A percentile compares a stretch with the other conserved stretches of the same genome.
phyloP scores from a whole-genome alignment of 2,797 vertebrate species.

The Eulemur rubriventer region DNA sequence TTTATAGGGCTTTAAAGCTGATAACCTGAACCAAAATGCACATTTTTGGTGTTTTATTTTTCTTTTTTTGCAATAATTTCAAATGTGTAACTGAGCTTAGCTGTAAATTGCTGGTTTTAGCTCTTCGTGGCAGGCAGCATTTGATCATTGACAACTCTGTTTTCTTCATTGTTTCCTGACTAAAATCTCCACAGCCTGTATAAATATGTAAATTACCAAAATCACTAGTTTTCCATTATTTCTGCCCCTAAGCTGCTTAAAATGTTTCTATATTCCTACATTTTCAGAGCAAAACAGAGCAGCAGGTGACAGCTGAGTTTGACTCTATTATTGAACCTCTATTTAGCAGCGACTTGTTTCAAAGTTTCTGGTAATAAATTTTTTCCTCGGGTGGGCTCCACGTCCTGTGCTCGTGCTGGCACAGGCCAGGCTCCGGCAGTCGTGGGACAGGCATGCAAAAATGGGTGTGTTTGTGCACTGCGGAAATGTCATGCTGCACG shows the following conservation, averaged over 20 bases:
- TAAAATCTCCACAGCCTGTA: conserved; percentile 52
- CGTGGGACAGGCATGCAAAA: background rate
- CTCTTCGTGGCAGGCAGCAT: conserved; percentile 39
- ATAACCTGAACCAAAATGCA: conserved; percentile 45
- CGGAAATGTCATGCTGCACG: background rate
- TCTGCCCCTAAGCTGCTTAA: conserved; percentile 56
- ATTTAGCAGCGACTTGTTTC: conserved; percentile 65
- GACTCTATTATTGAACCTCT: conserved; percentile 51
- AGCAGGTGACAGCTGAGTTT: conserved; percentile 64
- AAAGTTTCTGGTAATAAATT: conserved; percentile 48
- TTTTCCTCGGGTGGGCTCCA: background rate
- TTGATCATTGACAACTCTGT: conserved; percentile 66
- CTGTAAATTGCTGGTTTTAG: conserved; percentile 76
- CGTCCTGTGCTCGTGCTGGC: background rate
- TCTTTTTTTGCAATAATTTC: conserved; percentile 60
- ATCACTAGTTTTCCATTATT: conserved; percentile 65
- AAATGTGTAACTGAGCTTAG: conserved; percentile 76
- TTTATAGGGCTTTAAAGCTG: conserved; percentile 56
- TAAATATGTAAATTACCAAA: conserved; percentile 64
- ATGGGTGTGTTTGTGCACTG: background rate
- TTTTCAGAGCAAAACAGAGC: conserved; percentile 68
- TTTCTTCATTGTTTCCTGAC: conserved; percentile 67
- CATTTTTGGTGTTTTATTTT: conserved; percentile 36
- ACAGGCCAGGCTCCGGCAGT: background rate
- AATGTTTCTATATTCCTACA: conserved; percentile 62